Conservation (phyloP, 2,797 vertebrate species). For the Lagodon rhomboides region DNA sequence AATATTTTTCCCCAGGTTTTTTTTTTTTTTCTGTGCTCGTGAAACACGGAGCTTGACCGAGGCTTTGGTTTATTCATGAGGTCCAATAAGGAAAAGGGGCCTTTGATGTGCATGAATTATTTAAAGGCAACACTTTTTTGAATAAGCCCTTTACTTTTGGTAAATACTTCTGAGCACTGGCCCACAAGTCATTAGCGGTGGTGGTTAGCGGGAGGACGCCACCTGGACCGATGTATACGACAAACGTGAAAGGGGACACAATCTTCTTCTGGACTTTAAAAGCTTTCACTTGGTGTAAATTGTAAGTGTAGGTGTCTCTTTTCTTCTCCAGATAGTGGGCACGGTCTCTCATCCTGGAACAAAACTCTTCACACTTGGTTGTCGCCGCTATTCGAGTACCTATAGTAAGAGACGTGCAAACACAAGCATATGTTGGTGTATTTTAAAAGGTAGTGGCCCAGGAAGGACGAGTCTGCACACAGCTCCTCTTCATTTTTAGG, state of each 20-base stretch:
- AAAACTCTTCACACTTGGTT: constrained; percentile 45
- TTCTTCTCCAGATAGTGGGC: constrained; percentile 51
- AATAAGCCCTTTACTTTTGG: constrained; percentile 70
- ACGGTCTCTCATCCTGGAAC: constrained; percentile 46
- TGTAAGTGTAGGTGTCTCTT: constrained; percentile 35
- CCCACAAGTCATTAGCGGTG: constrained; percentile 12
- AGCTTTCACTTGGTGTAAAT: constrained; percentile 8
- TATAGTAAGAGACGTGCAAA: constrained; percentile 42
- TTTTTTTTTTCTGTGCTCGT: constrained; percentile 48
- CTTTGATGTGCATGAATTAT: constrained; percentile 84
- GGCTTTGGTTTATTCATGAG: constrained; percentile 82
- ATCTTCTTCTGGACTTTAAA: constrained; percentile 25
- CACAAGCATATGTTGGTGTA: constrained; percentile 6
- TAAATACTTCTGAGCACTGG: constrained; percentile 55
- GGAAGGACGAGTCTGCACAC: constrained; percentile 17
- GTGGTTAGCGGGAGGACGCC: constrained; percentile 18
- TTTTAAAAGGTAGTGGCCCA: constrained; percentile 10
- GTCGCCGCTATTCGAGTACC: constrained; percentile 30
- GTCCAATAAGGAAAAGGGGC: constrained; percentile 73
- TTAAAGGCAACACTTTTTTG: constrained; percentile 71
- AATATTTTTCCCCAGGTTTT: constrained; percentile 55
- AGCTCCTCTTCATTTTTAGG: background rate
- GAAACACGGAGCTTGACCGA: constrained; percentile 71
- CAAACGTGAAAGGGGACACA: background rate
- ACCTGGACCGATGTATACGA: constrained; percentile 14